phyloP scores from a whole-genome alignment of 2,113 vertebrate species.

The Megaleporinus macrocephalus region DNA sequence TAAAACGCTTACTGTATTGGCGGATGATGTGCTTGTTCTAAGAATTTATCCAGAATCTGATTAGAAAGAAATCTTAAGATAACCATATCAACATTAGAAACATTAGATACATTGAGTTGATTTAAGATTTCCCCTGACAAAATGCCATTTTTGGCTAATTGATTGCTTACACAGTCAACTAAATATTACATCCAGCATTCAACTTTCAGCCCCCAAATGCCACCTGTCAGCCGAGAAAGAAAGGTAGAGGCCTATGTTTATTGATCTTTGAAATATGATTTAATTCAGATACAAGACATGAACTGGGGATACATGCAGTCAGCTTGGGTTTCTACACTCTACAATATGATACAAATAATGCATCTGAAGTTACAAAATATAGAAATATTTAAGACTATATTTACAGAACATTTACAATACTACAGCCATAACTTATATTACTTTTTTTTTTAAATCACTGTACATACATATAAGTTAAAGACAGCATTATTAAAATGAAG shows the following conservation, averaged over 20 bases:
- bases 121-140: no score
- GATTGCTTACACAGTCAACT: no score
- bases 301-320: constrained; percentile 82
- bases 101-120: no score
- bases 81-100: no score
- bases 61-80: no score
- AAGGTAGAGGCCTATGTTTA: constrained; percentile 20
- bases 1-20: neutral
- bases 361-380: constrained; percentile 91
- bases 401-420: constrained; percentile 95
- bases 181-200: no score
- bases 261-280: constrained; percentile 77
- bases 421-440: constrained; percentile 77
- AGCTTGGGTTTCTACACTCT: constrained; percentile 80
- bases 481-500: constrained; percentile 70
- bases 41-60: no score
- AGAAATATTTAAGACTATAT: constrained; percentile 99
- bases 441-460: constrained; percentile 68
- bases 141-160: no score
- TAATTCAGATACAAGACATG: constrained; percentile 83
- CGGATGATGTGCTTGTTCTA: no score
- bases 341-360: constrained; percentile 82
- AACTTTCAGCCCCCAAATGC: neutral
- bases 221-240: neutral
- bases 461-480: constrained; percentile 76